Percentiles rank a stretch among this genome's conserved stretches.
Conservation (phyloP, 37 sponge, comb jelly and placozoan species). For the Chondrilla cf. caribensis region DNA sequence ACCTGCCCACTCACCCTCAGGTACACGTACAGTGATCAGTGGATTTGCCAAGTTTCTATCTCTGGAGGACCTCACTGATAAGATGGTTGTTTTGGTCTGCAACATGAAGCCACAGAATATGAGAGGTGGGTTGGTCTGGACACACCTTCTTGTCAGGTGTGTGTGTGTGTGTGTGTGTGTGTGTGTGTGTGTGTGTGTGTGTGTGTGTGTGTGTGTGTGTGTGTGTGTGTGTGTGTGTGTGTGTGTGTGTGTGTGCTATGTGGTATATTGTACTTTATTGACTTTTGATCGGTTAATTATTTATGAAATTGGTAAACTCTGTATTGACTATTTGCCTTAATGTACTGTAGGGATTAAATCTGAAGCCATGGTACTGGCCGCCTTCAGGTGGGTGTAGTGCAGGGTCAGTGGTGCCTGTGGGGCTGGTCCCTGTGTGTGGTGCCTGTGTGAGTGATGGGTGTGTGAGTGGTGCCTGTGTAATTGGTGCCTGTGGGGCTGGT, state of each 20-base stretch:
- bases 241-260: too few species aligned
- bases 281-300: too few species aligned
- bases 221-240: too few species aligned
- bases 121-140: too few species aligned
- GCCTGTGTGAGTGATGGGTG: neutral
- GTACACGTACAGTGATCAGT: conserved; percentile 82
- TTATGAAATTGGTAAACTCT: too few species aligned
- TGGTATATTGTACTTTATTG: too few species aligned
- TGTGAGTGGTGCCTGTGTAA: too few species aligned
- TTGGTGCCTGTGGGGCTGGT: too few species aligned
- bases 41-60: conserved; percentile 75
- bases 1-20: conserved; percentile 14
- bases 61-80: conserved; percentile 59
- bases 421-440: too few species aligned
- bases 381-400: conserved; percentile 50
- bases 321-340: too few species aligned
- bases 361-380: conserved; percentile 79
- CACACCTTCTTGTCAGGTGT: neutral
- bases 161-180: neutral
- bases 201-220: neutral
- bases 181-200: neutral
- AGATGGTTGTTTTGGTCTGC: conserved; percentile 75
- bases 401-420: too few species aligned
- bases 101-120: conserved; percentile 90
- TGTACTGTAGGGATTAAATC: conserved; percentile 72